Evolutionary conservation across 2,888 invertebrate species (phyloP), one percentile per base, ranked within the genome.

Genomic region (Itoplectis maculator): DNA sequence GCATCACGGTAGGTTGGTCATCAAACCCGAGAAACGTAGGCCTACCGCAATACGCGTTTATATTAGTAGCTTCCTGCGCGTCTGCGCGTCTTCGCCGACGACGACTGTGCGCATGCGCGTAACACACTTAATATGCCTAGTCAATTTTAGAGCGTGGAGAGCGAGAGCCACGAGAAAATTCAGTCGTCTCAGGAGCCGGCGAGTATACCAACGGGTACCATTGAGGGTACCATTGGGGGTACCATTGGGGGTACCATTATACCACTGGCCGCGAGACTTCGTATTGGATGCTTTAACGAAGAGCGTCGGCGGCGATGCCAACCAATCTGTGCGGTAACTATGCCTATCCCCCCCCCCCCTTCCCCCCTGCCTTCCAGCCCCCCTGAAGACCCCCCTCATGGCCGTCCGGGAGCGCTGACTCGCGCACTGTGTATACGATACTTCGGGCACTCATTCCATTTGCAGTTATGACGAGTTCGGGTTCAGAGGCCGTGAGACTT

Each of bases 401-500:
- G n/a, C n/a, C 37, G 61, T 51, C 45, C 76, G 47, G 88, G 88
- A 89, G 90, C 88, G 89, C 88, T 88, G 86, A 87, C 88, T 88
- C n/a, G n/a, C n/a, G 5, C 5, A 89, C 88, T 90, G 88, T 20
- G 85, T 84, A 85, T n/a, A n/a, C n/a, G 85, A 72, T 70, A 84
- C 87, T 86, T 84, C 88, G 90, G 89, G 88, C 88, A 91, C 90
- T 91, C 92, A 91, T 92, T 91, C 91, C 90, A 91, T 91, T 91
- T 91, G 91, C 91, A 91, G 91, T 91, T 91, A 92, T 91, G 91
- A 91, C 90, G 91, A 90, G 91, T 90, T 87, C 88, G 87, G 88
- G 91, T 91, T 91, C 92, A 91, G 86, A 90, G 91, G 91, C 91
- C 91, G 92, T 91, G 92, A 90, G 91, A 91, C 88, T 90, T 89